Conservation (phyloP, 2,888 invertebrate genomes). For the Leistus spinibarbis region DNA sequence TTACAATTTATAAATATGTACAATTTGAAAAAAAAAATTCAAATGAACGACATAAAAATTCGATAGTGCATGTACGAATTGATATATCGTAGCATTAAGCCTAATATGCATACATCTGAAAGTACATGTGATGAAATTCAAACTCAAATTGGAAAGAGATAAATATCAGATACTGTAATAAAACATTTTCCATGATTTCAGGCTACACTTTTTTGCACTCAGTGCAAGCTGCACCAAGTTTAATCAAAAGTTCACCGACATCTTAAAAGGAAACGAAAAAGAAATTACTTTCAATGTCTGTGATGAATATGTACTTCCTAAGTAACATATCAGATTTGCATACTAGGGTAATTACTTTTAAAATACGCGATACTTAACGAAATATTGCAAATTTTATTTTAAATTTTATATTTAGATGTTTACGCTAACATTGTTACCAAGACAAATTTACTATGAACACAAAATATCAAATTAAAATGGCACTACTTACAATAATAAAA, state of each 20-base stretch:
- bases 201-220: background rate
- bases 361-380: background rate
- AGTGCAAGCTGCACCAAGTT: background rate
- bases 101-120: background rate
- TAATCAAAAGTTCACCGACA: too few species aligned
- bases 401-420: background rate
- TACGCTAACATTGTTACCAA: background rate
- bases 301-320: too few species aligned
- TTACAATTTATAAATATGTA: conserved; percentile 13
- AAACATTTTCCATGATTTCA: background rate
- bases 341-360: background rate
- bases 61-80: conserved; percentile 32
- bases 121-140: background rate
- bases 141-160: background rate
- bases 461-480: conserved; percentile 20
- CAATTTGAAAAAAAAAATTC: background rate
- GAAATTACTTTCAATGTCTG: too few species aligned
- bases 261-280: too few species aligned
- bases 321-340: background rate
- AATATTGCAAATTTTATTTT: background rate
- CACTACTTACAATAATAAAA: conserved; percentile 37
- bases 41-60: conserved; percentile 13
- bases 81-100: background rate
- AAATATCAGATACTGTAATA: background rate
- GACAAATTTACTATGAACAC: background rate